Percentiles rank a stretch among this genome's conserved stretches.
These are phyloP conservation scores for Gallinago nigripennis DNA, from an alignment of 2,797 vertebrate genomes.

Conservation along the genomic window DNA sequence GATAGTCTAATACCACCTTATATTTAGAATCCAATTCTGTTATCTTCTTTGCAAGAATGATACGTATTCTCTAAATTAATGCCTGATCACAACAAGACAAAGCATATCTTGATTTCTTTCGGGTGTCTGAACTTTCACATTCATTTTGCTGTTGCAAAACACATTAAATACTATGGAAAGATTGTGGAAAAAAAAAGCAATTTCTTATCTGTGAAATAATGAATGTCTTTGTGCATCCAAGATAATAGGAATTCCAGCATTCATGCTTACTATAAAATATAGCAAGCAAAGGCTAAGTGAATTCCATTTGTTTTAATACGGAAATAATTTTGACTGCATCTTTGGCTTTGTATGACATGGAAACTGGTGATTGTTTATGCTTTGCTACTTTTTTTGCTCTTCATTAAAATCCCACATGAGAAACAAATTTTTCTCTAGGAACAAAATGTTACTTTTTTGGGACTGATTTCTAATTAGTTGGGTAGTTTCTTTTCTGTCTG, in stretches of 20 bases:
- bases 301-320: background rate
- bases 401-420: slow-evolving; percentile 30
- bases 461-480: slow-evolving; percentile 7
- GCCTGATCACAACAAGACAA: background rate
- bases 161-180: background rate
- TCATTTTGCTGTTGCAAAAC: background rate
- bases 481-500: background rate
- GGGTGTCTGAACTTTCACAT: background rate
- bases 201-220: background rate
- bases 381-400: slow-evolving; percentile 21
- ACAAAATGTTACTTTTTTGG: slow-evolving; percentile 53
- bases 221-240: background rate
- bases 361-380: slow-evolving; percentile 30
- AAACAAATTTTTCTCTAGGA: slow-evolving; percentile 42
- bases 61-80: background rate
- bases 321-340: slow-evolving; percentile 9
- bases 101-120: background rate
- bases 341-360: background rate
- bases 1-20: background rate
- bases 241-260: background rate
- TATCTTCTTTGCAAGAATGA: background rate
- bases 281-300: background rate
- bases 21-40: background rate
- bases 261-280: background rate
- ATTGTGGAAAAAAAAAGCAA: background rate